Evolutionary conservation across 2,797 vertebrate genomes (phyloP).

Genomic region (Cyclopterus lumpus): DNA sequence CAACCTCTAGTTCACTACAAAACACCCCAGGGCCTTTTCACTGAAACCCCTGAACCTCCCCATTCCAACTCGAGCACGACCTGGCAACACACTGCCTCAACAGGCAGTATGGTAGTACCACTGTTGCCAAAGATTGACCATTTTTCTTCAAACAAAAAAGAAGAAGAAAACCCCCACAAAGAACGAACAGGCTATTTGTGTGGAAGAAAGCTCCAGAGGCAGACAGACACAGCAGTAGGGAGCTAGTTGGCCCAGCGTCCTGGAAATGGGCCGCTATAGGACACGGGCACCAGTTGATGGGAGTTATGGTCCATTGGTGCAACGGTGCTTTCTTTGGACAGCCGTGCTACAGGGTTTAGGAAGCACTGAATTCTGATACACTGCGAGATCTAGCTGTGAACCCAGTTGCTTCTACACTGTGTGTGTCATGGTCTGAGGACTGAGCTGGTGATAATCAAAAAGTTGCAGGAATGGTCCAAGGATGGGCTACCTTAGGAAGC

Average conservation of each 20-base stretch:
- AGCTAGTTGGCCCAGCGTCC: conserved; percentile 62
- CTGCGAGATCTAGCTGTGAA: conserved; percentile 1
- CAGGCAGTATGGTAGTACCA: conserved; percentile 35
- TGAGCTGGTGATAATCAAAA: conserved; percentile 25
- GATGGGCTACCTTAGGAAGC: not conserved
- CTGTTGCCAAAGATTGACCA: conserved; percentile 67
- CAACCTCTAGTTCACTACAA: conserved; percentile 45
- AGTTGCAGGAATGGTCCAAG: conserved; percentile 4
- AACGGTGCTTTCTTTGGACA: conserved; percentile 36
- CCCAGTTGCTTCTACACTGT: conserved; percentile 9
- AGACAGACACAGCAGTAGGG: conserved; percentile 54
- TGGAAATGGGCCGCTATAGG: conserved; percentile 65
- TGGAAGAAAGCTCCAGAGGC: conserved; percentile 41
- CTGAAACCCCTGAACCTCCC: conserved; percentile 48
- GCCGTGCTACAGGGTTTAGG: conserved; percentile 16
- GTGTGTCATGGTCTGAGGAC: not conserved
- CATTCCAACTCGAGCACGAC: conserved; percentile 67
- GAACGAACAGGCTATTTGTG: conserved; percentile 70
- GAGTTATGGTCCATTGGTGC: conserved; percentile 40
- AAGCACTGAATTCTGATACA: conserved; percentile 20
- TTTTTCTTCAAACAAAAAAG: conserved; percentile 51
- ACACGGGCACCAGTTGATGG: conserved; percentile 43
- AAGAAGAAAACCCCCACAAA: conserved; percentile 26
- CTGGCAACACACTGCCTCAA: conserved; percentile 68
- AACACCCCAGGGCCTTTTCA: conserved; percentile 35